Evolutionary conservation across 2,797 vertebrate genomes (phyloP).

Genomic region (Lagodon rhomboides): DNA sequence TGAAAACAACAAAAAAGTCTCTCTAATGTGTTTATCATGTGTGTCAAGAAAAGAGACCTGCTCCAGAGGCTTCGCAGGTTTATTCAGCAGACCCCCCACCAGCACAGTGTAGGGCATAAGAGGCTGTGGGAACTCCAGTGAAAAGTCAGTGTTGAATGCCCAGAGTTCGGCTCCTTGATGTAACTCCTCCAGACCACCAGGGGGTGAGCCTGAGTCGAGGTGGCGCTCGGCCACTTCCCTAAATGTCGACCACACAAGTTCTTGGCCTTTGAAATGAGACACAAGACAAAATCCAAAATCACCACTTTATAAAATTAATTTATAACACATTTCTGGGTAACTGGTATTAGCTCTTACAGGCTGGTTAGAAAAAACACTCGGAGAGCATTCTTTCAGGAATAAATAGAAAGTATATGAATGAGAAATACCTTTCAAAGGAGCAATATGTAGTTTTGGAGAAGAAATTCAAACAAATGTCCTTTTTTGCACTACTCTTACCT

Average conservation of each 20-base stretch:
- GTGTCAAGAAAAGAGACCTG: slow-evolving; percentile 68
- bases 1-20: not conserved
- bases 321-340: not conserved
- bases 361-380: not conserved
- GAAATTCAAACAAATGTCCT: not conserved
- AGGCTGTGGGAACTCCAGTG: slow-evolving; percentile 83
- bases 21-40: not conserved
- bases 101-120: slow-evolving; percentile 83
- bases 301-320: not conserved
- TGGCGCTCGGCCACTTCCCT: slow-evolving; percentile 72
- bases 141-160: slow-evolving; percentile 86
- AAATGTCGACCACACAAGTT: slow-evolving; percentile 60
- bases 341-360: not conserved
- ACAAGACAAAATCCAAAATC: not conserved
- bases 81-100: slow-evolving; percentile 83
- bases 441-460: too few relatives aligned
- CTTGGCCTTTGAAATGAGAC: slow-evolving; percentile 51
- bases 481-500: slow-evolving; percentile 32
- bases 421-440: not conserved
- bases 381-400: slow-evolving; percentile 1
- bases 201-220: slow-evolving; percentile 69
- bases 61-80: slow-evolving; percentile 71
- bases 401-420: not conserved
- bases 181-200: slow-evolving; percentile 68
- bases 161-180: slow-evolving; percentile 82